These are phyloP conservation scores for Atherix ibis DNA, from an alignment of 2,888 invertebrate genomes.

Conservation along the genomic window DNA sequence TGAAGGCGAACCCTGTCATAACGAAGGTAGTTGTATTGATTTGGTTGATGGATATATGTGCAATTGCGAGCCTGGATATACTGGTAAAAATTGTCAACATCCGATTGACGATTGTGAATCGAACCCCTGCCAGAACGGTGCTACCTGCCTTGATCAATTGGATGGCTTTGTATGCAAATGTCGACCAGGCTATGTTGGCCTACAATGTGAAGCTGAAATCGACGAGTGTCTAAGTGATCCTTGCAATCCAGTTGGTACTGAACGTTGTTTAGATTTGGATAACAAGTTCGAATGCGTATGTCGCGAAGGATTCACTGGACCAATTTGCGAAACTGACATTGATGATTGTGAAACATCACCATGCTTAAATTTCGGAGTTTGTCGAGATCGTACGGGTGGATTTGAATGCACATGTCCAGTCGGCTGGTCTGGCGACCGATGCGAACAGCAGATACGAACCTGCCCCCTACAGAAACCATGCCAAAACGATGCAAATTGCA, in stretches of 20 bases:
- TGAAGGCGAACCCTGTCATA: conserved; percentile 71
- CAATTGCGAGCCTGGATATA: conserved; percentile 84
- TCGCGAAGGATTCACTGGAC: conserved; percentile 73
- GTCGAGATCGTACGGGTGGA: conserved; percentile 69
- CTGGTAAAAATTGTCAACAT: conserved; percentile 86
- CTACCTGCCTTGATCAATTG: conserved; percentile 69
- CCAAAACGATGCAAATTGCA: conserved; percentile 82
- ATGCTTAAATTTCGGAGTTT: conserved; percentile 78
- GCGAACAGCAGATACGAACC: conserved; percentile 75
- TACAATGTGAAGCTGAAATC: conserved; percentile 87
- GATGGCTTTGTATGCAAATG: conserved; percentile 89
- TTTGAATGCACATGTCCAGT: conserved; percentile 69
- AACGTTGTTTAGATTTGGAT: conserved; percentile 75
- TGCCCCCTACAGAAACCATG: conserved; percentile 70
- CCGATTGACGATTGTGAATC: conserved; percentile 83
- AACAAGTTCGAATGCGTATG: conserved; percentile 80
- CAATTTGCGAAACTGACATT: conserved; percentile 68
- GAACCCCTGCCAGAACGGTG: conserved; percentile 83
- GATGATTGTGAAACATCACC: conserved; percentile 75
- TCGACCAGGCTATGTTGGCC: conserved; percentile 76
- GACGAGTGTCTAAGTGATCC: conserved; percentile 86
- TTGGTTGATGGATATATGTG: conserved; percentile 70
- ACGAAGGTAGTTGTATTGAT: conserved; percentile 85
- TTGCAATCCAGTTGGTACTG: conserved; percentile 79
- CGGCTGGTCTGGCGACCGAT: conserved; percentile 76